Conservation (phyloP, 2,888 invertebrate genomes). For the Serrognathus titanus region DNA sequence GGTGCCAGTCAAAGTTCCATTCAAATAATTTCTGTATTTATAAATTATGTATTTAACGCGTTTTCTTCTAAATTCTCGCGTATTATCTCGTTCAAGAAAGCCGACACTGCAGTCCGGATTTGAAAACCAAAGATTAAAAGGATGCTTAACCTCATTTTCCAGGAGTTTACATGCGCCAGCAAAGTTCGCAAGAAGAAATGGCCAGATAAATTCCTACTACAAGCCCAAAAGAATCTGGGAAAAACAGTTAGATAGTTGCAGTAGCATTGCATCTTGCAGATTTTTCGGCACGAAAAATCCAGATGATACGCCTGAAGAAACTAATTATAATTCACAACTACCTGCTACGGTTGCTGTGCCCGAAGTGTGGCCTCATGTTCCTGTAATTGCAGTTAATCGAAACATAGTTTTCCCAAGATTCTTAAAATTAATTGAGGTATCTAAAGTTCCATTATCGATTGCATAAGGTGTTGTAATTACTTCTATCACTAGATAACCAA, state of each 20-base stretch:
- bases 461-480: not conserved
- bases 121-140: constrained; percentile 1
- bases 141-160: constrained; percentile 23
- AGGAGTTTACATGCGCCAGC: constrained; percentile 14
- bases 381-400: constrained; percentile 88
- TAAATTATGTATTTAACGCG: constrained; percentile 13
- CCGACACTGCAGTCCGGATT: not conserved
- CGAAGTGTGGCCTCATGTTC: constrained; percentile 94
- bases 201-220: not conserved
- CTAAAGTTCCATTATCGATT: not conserved
- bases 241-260: not conserved
- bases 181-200: not conserved
- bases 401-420: constrained; percentile 98
- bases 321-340: constrained; percentile 55
- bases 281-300: constrained; percentile 11
- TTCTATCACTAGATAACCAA: constrained; percentile 68
- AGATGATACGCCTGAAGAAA: constrained; percentile 39
- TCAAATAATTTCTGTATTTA: not conserved
- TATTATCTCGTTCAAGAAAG: constrained; percentile 6
- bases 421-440: constrained; percentile 93
- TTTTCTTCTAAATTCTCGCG: constrained; percentile 10
- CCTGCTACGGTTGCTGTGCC: constrained; percentile 92
- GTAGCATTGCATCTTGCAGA: constrained; percentile 6
- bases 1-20: no score
- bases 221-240: not conserved